Base-by-base conservation (phyloP, 64 coral and sea anemone genomes). In the Porites australiensis region DNA sequence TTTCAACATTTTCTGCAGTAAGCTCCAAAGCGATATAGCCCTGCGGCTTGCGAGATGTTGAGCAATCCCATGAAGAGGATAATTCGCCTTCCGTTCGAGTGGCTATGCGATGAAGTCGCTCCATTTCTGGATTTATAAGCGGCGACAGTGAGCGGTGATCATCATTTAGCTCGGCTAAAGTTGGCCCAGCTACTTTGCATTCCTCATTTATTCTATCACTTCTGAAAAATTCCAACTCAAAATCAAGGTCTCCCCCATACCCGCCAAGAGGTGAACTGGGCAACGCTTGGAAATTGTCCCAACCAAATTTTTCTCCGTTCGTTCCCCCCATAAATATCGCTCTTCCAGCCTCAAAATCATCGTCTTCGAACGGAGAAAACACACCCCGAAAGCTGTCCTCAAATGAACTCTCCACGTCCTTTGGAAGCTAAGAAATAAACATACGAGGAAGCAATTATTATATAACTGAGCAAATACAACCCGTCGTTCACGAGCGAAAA, bases 71-170 rank as follows among this genome's bases (percentile, higher is more conserved):
- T 8, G 90, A 81, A 50, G 54, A 82, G 10, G 92, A 83, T 59
- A 51, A 64, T 46, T 97, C 92, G 13, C 51, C 75, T 50, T 97
- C 95, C 14, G 74, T 93, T 5, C 92, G 88, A 72, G 95, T 97
- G 44, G 95, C 95, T 19, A 97, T 86, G 37, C 91, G 95, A 91
- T 97, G 95, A 4, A 98, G 83, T 70, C 97, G 72, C 88, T 98
- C 94, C 97, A 98, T 98, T 75, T 98, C 97, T 11, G 97, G 97
- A 58, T 98, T 98, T 61, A 98, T 96, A 50, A 98, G 87, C 10
- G 97, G 97, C 20, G 97, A 98, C 23, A 75, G 83, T 0, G 97
- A 93, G 51, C 97, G 87, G 59, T 95, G 88, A 49, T 93, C 94
- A 49, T 93, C 94, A 67, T 98, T 98, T 57, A 98, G 88, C 65